phyloP scores from a whole-genome alignment of 2,888 invertebrate genomes.

The Latrodectus elegans region DNA sequence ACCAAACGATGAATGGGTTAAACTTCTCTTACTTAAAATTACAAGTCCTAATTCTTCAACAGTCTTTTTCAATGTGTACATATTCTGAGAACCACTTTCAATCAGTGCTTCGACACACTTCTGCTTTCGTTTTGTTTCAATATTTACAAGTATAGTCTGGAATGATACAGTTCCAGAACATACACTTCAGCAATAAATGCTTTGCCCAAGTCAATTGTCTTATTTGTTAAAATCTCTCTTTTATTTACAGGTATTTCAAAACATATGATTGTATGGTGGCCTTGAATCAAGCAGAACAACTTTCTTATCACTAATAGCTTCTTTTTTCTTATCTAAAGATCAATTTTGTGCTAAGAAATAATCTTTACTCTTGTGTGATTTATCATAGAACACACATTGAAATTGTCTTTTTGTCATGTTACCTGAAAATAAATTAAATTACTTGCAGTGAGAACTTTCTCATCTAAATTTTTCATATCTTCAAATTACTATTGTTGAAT shows the following conservation, averaged over 20 bases:
- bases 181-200: not conserved
- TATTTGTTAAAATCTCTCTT: not conserved
- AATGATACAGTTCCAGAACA: not conserved
- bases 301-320: too few relatives aligned
- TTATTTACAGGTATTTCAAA: too few relatives aligned
- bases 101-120: not conserved
- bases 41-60: too few relatives aligned
- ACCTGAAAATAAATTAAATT: too few relatives aligned
- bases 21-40: constrained; percentile 4
- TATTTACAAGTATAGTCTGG: constrained; percentile 1
- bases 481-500: too few relatives aligned
- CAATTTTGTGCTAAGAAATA: not conserved
- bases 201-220: not conserved
- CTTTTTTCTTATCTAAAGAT: not conserved
- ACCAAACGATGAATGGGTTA: not conserved
- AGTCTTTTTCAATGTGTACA: too few relatives aligned
- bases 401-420: not conserved
- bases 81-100: not conserved
- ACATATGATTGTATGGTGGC: not conserved
- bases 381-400: not conserved
- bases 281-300: too few relatives aligned
- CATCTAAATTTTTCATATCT: too few relatives aligned
- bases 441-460: too few relatives aligned
- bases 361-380: too few relatives aligned
- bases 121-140: not conserved